Evolutionary conservation across 2,113 vertebrate genomes (phyloP), one percentile per base, ranked within the genome.

Genomic region (Hippocampus guttulatus): DNA sequence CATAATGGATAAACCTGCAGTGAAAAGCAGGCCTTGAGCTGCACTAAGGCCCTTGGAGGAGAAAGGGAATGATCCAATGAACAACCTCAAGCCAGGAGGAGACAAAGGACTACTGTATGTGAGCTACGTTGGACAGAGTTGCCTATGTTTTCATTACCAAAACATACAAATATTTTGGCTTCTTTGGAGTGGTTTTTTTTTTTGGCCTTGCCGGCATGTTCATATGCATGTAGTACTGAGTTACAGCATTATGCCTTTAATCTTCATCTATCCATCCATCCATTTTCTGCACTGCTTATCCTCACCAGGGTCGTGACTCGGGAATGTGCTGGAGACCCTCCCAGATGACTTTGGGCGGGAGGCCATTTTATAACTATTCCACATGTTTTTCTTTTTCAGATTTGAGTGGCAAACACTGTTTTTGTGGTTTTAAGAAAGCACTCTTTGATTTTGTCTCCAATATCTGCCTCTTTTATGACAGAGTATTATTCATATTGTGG

Each of bases 1-100:
- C 81, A 96, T 98, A 81, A 99, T 99, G 97, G 95, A 98, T 87
- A 95, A 94, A 88, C 85, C 91, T 12, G 76, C 87, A 77, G 83
- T 72, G 8, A 91, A 89, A 75, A 87, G 85, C 83, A 82, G 90
- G 74, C 85, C 83, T 75, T 90, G 80, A 88, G 81, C 87, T 85
- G 75, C 58, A 30, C 54, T 14, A 55, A 69, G 68, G 67, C 69
- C 66, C 68, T 38, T 3, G 41, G 66, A 84, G 52, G 57, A 79
- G 76, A 82, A 87, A 85, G 81, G 82, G 90, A 92, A 81, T 89
- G 33, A 21, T 38, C 49, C 33, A n/a, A 49, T 47, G 41, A 63
- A 71, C 73, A 69, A 77, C 76, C 71, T 71, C 77, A 43, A 82
- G 81, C 75, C 73, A 79, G 38, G 68, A 87, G 71, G 55, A 79